These are phyloP conservation scores for Zaprionus camerounensis DNA, from an alignment of 1,140 invertebrate genomes.

Conservation along the genomic window DNA sequence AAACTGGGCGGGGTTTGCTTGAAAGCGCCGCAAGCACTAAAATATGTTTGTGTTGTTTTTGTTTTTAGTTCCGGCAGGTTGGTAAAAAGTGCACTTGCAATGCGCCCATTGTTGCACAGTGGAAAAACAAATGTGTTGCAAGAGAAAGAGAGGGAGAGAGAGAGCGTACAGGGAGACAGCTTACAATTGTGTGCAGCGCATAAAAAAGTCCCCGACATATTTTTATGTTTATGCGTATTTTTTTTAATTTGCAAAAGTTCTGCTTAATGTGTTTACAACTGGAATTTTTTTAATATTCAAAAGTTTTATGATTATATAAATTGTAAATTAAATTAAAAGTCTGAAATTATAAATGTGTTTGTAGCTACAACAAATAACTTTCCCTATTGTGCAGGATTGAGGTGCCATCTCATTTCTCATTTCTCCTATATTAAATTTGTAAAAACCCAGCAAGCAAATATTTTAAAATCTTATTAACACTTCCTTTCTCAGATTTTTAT, in stretches of 20 bases:
- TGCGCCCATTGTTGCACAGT: slow-evolving; percentile 13
- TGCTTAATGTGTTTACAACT: no score
- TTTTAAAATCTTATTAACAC: no score
- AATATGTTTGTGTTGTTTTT: slow-evolving; percentile 14
- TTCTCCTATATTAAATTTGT: no score
- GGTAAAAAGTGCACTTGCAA: slow-evolving; percentile 42
- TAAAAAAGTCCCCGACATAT: neutral
- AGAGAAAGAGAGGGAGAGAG: neutral
- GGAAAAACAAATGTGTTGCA: slow-evolving; percentile 12
- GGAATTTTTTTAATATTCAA: no score
- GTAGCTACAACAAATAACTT: no score
- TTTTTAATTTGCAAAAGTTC: neutral
- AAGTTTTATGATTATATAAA: no score
- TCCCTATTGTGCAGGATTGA: no score
- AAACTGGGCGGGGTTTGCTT: slow-evolving; percentile 1
- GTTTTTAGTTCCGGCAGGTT: slow-evolving; percentile 5
- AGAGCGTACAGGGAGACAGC: neutral
- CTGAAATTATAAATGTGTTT: no score
- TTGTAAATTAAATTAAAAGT: no score
- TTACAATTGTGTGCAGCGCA: neutral
- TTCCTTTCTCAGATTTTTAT: neutral
- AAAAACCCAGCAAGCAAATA: no score
- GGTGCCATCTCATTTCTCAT: no score
- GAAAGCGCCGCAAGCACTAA: slow-evolving; percentile 20
- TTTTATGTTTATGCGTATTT: neutral